Evolutionary conservation across 2,797 vertebrate species (phyloP).

Genomic region (Enteromius argenteus): DNA sequence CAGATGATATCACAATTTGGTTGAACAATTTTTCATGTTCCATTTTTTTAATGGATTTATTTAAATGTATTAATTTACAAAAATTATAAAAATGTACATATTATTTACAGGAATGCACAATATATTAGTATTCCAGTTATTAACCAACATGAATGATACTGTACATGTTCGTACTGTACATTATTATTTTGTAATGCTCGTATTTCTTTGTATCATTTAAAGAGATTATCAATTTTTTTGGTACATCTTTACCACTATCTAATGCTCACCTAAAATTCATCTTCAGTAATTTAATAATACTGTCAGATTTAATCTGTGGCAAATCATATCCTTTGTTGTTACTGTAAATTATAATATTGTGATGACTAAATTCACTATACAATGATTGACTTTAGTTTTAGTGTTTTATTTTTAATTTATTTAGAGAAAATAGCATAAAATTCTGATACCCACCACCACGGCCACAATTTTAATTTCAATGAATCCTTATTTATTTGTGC

Average conservation of each 20-base stretch:
- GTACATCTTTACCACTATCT: not conserved
- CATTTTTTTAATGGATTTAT: not conserved
- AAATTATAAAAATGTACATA: not conserved
- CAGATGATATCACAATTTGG: not conserved
- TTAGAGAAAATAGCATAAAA: not conserved
- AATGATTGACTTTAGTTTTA: not conserved
- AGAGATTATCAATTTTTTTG: not conserved
- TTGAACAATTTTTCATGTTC: not conserved
- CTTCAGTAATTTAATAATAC: not conserved
- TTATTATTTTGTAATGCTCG: not conserved
- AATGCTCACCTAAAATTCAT: not conserved
- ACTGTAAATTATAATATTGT: not conserved
- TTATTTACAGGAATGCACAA: not conserved
- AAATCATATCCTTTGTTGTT: not conserved
- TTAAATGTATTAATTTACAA: not conserved
- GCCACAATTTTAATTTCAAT: not conserved
- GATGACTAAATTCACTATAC: constrained; percentile 17
- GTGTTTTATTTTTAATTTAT: not conserved
- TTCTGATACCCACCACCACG: not conserved
- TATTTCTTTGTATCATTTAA: not conserved
- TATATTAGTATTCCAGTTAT: not conserved
- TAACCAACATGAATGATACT: not conserved
- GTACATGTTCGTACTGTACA: not conserved
- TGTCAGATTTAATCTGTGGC: not conserved
- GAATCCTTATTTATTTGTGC: not conserved